phyloP scores from a whole-genome alignment of 2,113 vertebrate species.

The Anhinga anhinga region DNA sequence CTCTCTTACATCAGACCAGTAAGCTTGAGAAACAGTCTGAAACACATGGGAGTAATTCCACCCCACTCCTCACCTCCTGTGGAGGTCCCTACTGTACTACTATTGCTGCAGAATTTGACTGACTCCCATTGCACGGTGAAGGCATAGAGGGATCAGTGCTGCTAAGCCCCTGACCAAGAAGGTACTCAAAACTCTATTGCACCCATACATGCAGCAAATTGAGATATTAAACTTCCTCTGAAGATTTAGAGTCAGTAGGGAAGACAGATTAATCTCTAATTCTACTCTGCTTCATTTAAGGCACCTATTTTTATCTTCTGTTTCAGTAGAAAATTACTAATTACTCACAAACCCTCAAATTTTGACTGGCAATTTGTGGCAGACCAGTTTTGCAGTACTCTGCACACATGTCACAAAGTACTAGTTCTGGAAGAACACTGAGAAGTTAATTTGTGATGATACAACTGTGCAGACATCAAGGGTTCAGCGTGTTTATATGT shows the following conservation, averaged over 20 bases:
- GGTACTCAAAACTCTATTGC: not conserved
- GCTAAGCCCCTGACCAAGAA: not conserved
- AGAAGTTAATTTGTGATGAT: not conserved
- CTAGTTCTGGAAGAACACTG: not conserved
- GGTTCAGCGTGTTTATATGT: not conserved
- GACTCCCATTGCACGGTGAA: not conserved
- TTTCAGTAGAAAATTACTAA: not conserved
- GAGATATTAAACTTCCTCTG: not conserved
- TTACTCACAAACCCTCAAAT: not conserved
- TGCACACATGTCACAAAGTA: not conserved
- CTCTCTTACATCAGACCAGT: not conserved
- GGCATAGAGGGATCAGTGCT: not conserved
- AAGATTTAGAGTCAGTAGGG: not conserved
- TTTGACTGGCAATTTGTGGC: not conserved
- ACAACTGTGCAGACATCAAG: not conserved
- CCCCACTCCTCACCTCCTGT: not conserved
- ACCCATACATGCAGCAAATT: not conserved
- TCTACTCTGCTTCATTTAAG: not conserved
- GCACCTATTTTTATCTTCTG: not conserved
- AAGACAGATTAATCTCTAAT: not conserved
- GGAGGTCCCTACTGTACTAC: not conserved
- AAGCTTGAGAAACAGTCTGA: not conserved
- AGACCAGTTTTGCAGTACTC: not conserved
- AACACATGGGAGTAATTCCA: constrained; percentile 18
- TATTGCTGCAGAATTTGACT: not conserved